Evolutionary conservation across 2,113 vertebrate species (phyloP).

Genomic region (Plestiodon gilberti): DNA sequence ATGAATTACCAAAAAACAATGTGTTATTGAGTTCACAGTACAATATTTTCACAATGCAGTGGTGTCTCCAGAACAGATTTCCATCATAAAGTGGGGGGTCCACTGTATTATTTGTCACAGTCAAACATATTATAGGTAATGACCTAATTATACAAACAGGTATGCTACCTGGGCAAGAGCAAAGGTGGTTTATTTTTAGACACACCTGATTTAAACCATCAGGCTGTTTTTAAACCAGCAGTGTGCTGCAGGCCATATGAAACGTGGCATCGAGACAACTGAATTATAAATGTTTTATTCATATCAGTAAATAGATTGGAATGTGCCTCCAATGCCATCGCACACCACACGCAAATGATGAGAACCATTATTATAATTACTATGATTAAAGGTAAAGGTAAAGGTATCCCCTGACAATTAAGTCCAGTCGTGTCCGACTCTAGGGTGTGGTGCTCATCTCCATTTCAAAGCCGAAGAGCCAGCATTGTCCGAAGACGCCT

Average conservation of each 20-base stretch:
- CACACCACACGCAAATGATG: background rate
- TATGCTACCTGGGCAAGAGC: constrained; percentile 14
- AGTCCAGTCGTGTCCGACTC: no score
- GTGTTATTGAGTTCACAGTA: no score
- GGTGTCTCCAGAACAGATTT: no score
- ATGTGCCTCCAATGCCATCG: background rate
- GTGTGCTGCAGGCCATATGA: background rate
- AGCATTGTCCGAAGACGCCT: no score
- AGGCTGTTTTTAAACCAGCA: constrained; percentile 5
- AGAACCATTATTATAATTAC: background rate
- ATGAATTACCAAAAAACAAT: no score
- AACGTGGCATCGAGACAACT: background rate
- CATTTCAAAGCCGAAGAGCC: no score
- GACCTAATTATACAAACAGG: constrained; percentile 19
- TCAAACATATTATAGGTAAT: constrained; percentile 18
- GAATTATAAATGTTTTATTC: constrained; percentile 3
- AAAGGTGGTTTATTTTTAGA: constrained; percentile 20
- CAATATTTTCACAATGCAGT: no score
- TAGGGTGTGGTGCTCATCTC: no score
- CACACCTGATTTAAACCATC: background rate
- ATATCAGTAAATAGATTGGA: background rate
- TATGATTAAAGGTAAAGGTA: no score
- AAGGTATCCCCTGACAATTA: no score
- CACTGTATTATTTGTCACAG: background rate
- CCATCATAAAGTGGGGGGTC: no score